These are phyloP conservation scores for Micromys minutus DNA, from an alignment of 2,113 vertebrate genomes.

Conservation along the genomic window DNA sequence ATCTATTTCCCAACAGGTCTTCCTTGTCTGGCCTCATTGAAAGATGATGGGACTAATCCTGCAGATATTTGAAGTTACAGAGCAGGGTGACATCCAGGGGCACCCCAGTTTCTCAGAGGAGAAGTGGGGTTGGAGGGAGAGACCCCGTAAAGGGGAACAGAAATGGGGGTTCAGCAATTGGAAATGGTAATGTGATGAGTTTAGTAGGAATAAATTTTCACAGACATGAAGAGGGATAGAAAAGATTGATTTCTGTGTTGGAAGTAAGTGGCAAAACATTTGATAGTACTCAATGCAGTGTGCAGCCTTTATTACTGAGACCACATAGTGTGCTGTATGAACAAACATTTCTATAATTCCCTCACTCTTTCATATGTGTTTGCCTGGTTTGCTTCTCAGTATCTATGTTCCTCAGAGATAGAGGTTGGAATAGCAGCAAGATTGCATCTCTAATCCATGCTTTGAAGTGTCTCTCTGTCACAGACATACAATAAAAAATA, in stretches of 20 bases:
- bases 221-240: background rate
- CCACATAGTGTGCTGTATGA: background rate
- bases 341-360: background rate
- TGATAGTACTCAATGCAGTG: background rate
- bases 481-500: background rate
- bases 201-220: slow-evolving; percentile 11
- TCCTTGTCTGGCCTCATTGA: too few relatives aligned
- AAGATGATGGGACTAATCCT: too few relatives aligned
- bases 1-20: too few relatives aligned
- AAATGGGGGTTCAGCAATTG: too few relatives aligned
- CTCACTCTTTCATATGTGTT: slow-evolving; percentile 18
- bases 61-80: too few relatives aligned
- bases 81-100: too few relatives aligned
- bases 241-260: background rate
- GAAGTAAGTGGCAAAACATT: slow-evolving; percentile 1
- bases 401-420: slow-evolving; percentile 17
- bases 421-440: background rate
- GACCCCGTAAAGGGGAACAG: too few relatives aligned
- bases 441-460: background rate
- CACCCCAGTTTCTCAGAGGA: too few relatives aligned
- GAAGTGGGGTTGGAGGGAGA: too few relatives aligned
- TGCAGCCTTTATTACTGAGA: background rate
- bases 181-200: background rate
- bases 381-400: slow-evolving; percentile 14
- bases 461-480: slow-evolving; percentile 5